Percentiles rank a stretch among this genome's conserved stretches.
These are phyloP conservation scores for Musca vetustissima DNA, from an alignment of 1,140 invertebrate genomes.

Conservation along the genomic window DNA sequence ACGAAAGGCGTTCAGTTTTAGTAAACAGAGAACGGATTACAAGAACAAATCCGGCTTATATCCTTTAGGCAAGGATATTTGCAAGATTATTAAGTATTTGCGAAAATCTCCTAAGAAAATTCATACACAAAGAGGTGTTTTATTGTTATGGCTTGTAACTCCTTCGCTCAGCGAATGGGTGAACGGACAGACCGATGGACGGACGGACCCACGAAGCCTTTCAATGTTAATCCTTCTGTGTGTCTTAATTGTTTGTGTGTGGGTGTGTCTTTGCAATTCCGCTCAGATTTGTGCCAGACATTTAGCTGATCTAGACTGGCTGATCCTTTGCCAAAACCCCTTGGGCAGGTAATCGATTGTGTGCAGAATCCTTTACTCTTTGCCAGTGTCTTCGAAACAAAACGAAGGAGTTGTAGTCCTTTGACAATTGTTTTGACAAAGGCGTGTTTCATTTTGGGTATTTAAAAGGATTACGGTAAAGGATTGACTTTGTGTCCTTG, in stretches of 20 bases:
- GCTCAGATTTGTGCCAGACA: conserved; percentile 5
- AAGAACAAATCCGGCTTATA: conserved; percentile 1
- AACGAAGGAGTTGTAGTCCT: conserved; percentile 32
- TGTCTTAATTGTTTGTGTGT: conserved; percentile 30
- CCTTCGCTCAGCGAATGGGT: conserved; percentile 33
- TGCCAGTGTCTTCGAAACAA: conserved; percentile 9
- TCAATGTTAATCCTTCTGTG: too few species aligned
- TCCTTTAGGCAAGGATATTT: too few species aligned
- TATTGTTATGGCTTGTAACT: conserved; percentile 55
- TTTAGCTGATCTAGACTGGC: conserved; percentile 3
- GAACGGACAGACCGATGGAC: neutral
- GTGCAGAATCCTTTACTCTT: conserved; percentile 33
- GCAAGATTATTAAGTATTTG: too few species aligned
- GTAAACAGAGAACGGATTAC: conserved; percentile 30
- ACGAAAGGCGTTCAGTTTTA: conserved; percentile 35
- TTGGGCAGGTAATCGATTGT: neutral
- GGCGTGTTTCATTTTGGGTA: conserved; percentile 53
- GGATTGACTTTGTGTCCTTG: conserved; percentile 53
- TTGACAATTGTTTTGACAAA: conserved; percentile 48
- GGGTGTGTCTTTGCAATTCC: conserved; percentile 35
- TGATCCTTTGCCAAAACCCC: conserved; percentile 2
- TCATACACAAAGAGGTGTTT: conserved; percentile 48
- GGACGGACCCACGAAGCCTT: too few species aligned
- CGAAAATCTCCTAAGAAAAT: neutral
- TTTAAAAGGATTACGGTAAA: conserved; percentile 55